Evolutionary conservation across 1,140 invertebrate genomes (phyloP), one percentile per base, ranked within the genome.

Genomic region (Telenomus remus): DNA sequence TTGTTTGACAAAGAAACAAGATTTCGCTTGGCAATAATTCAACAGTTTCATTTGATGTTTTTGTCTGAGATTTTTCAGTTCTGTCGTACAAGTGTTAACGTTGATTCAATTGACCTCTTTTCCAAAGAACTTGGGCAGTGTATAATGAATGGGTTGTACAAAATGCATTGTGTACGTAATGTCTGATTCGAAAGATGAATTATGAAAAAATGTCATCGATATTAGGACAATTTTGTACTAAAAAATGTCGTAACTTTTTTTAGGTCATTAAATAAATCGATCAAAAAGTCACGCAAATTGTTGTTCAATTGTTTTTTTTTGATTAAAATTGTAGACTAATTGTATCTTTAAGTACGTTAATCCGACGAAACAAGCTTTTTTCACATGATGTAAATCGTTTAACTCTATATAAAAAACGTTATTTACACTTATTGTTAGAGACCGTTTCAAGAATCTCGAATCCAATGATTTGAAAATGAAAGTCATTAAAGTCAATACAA

Each of bases 381-480:
- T 70, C 43, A 75, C 75, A 80, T 77, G 79, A 61, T 73, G 80
- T 79, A 71, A 54, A 68, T 79, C 78, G 27, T 56, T 42, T n/a
- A n/a, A 81, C 63, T 77, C 72, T 79, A 82, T 85, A 85, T 85
- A 84, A 86, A 86, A 85, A 85, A 76, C 78, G 64, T 65, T 86
- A 85, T 85, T 46, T 86, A 85, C 83, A 86, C 79, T 82, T 78
- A 70, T 68, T 51, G 61, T 79, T 73, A 39, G 78, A 78, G 50
- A 71, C 53, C 12, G 9, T 44, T 19, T 56, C 56, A 59, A 71
- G 70, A 72, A 75, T 80, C 63, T 78, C 54, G 59, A 70, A 53
- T 5, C 3, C n/a, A 13, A 4, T 16, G 9, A 16, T 19, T n/a
- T 50, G 14, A 27, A 4, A 70, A 71, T 71, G 61, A 57, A 63